These are phyloP conservation scores for Lasius platythorax DNA, from an alignment of 2,888 invertebrate species.

Conservation along the genomic window DNA sequence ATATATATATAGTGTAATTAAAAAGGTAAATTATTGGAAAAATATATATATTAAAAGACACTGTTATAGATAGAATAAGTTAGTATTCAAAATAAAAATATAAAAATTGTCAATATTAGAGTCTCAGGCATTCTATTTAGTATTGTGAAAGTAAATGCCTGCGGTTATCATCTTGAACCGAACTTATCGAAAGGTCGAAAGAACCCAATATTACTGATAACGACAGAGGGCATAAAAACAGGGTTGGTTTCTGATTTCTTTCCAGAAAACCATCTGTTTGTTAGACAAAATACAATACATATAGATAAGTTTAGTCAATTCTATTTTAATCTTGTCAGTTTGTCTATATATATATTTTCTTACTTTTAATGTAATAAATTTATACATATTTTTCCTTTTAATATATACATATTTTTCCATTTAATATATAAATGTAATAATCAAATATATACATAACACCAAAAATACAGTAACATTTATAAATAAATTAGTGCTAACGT, in stretches of 20 bases:
- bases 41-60: too few relatives aligned
- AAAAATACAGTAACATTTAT: conserved; percentile 4
- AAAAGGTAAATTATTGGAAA: too few relatives aligned
- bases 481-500: neutral
- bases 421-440: neutral
- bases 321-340: neutral
- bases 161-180: conserved; percentile 63
- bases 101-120: conserved; percentile 18
- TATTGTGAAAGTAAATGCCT: neutral
- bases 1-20: too few relatives aligned
- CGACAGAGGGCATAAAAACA: conserved; percentile 56
- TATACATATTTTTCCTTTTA: neutral
- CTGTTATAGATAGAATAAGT: too few relatives aligned
- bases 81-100: too few relatives aligned
- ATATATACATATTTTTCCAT: neutral
- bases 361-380: neutral
- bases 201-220: conserved; percentile 70
- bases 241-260: conserved; percentile 46
- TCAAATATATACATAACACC: neutral
- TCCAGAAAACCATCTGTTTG: conserved; percentile 29
- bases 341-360: neutral
- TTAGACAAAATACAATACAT: conserved; percentile 3
- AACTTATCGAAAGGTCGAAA: conserved; percentile 66
- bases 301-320: neutral
- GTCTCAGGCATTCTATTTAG: neutral